Percentiles rank a stretch among this genome's conserved stretches.
These are phyloP conservation scores for Microtus richardsoni DNA, from an alignment of 2,113 vertebrate species.

Conservation along the genomic window DNA sequence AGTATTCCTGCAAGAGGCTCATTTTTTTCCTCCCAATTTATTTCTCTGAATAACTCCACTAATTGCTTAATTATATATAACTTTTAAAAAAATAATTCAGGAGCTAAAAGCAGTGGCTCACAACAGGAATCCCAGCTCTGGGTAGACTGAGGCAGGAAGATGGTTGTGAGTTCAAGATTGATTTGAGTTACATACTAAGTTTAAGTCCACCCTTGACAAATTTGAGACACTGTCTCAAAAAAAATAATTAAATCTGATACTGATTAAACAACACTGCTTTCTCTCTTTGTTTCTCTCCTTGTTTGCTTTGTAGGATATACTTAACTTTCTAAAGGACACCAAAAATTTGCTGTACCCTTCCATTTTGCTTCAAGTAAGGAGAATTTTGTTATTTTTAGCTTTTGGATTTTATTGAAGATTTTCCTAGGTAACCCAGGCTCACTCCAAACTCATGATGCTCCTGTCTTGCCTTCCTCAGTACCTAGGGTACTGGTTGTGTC, in stretches of 20 bases:
- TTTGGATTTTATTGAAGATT: background rate
- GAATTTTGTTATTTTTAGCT: background rate
- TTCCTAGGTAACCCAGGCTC: background rate
- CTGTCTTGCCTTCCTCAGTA: background rate
- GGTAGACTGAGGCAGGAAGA: background rate
- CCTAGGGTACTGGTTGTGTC: background rate
- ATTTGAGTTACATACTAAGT: background rate
- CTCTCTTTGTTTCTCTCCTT: background rate
- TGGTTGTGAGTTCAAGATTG: background rate
- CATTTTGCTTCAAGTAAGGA: background rate
- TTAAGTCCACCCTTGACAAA: background rate
- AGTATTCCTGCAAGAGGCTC: background rate
- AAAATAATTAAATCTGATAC: background rate
- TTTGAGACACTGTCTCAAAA: background rate
- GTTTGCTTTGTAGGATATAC: background rate
- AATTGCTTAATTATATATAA: background rate
- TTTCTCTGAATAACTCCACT: background rate
- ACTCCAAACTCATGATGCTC: background rate
- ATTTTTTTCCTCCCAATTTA: background rate
- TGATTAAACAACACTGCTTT: background rate
- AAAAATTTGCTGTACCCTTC: background rate
- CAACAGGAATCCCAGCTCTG: background rate
- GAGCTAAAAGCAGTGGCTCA: background rate
- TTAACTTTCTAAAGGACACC: background rate
- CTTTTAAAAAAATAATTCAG: conserved; percentile 10